These are phyloP conservation scores for Bos taurus DNA, from an alignment of 2,113 vertebrate genomes.

Conservation along the genomic window ARS-UCD2.0 NC_037333.1:84162001-84162500, in stretches of 20 bases:
- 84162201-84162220: conserved; percentile 19
- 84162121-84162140: too few relatives aligned
- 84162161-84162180: too few relatives aligned
- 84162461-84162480: conserved; percentile 52
- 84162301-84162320: conserved; percentile 57
- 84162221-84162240: conserved; percentile 63
- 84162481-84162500: neutral
- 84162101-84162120: too few relatives aligned
- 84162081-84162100: too few relatives aligned
- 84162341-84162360: conserved; percentile 47
- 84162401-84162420: conserved; percentile 32
- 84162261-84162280: conserved; percentile 65
- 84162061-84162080: too few relatives aligned
- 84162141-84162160: too few relatives aligned
- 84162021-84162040: too few relatives aligned
- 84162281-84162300: conserved; percentile 67
- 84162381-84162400: conserved; percentile 54
- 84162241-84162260: conserved; percentile 59
- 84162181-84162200: too few relatives aligned
- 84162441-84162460: conserved; percentile 16
- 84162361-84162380: conserved; percentile 55
- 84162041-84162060: too few relatives aligned
- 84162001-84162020: too few relatives aligned
- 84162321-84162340: conserved; percentile 62
- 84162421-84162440: neutral